Percentiles rank a stretch among this genome's conserved stretches.
phyloP scores from a whole-genome alignment of 2,888 invertebrate species.

The Steinernema scapterisci region DNA sequence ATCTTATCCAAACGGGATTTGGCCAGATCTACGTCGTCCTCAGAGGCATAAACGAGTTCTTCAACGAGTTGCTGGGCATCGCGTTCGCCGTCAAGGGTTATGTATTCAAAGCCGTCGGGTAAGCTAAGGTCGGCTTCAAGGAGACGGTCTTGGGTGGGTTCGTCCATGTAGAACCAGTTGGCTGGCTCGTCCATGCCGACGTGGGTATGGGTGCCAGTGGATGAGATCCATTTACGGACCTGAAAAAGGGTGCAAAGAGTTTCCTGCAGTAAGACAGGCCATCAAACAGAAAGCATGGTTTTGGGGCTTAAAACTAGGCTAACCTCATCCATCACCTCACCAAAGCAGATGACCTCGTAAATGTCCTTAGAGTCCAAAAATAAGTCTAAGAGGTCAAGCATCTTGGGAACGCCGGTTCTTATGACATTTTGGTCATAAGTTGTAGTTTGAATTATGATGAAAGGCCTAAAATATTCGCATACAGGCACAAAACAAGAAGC shows the following conservation, averaged over 20 bases:
- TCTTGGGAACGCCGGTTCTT: neutral
- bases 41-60: neutral
- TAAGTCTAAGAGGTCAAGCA: neutral
- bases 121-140: neutral
- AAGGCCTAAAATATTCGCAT: neutral
- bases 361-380: neutral
- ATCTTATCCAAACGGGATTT: constrained; percentile 23
- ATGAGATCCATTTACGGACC: neutral
- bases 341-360: neutral
- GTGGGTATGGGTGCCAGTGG: neutral
- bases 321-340: neutral
- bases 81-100: neutral
- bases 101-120: constrained; percentile 28
- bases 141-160: neutral
- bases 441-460: neutral
- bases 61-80: constrained; percentile 10
- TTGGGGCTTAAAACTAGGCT: no score
- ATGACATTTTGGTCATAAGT: neutral
- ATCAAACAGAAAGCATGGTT: no score
- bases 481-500: neutral
- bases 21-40: neutral
- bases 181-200: neutral
- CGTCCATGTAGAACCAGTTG: constrained; percentile 32
- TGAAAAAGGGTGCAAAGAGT: no score
- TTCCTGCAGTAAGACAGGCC: no score